These are phyloP conservation scores for Ataeniobius toweri DNA, from an alignment of 2,797 vertebrate genomes.

Conservation along the genomic window DNA sequence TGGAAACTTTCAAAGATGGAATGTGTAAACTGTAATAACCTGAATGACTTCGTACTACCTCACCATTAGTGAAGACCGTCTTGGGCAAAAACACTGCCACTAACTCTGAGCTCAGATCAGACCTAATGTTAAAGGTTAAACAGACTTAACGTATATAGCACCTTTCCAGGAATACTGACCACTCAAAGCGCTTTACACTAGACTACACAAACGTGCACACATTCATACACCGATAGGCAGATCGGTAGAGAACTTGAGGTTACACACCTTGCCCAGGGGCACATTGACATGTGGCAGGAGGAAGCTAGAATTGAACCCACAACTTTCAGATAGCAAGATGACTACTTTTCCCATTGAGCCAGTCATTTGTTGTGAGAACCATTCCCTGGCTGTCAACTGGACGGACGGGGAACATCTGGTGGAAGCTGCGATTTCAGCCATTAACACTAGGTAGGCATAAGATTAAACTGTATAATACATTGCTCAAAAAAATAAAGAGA, in stretches of 20 bases:
- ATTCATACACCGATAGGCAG: too few relatives aligned
- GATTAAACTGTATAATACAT: not conserved
- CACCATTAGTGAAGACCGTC: slow-evolving; percentile 2
- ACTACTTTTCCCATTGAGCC: too few relatives aligned
- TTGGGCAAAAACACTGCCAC: not conserved
- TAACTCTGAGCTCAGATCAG: not conserved
- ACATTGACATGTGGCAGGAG: too few relatives aligned
- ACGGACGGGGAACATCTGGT: slow-evolving; percentile 12
- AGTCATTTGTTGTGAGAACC: not conserved
- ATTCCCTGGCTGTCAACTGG: not conserved
- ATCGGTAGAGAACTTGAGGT: too few relatives aligned
- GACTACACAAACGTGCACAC: too few relatives aligned
- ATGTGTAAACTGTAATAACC: not conserved
- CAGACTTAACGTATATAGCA: too few relatives aligned
- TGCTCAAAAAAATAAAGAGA: too few relatives aligned
- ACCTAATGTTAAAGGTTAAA: not conserved
- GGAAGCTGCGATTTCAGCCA: not conserved
- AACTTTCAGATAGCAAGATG: too few relatives aligned
- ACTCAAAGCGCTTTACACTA: too few relatives aligned
- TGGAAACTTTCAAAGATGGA: slow-evolving; percentile 11
- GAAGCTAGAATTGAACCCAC: too few relatives aligned
- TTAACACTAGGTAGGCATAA: not conserved
- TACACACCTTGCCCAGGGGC: too few relatives aligned
- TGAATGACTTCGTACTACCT: not conserved
- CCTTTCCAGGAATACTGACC: too few relatives aligned